Evolutionary conservation across 1,140 invertebrate species (phyloP).

Genomic region (Drosophila navojoa): DNA sequence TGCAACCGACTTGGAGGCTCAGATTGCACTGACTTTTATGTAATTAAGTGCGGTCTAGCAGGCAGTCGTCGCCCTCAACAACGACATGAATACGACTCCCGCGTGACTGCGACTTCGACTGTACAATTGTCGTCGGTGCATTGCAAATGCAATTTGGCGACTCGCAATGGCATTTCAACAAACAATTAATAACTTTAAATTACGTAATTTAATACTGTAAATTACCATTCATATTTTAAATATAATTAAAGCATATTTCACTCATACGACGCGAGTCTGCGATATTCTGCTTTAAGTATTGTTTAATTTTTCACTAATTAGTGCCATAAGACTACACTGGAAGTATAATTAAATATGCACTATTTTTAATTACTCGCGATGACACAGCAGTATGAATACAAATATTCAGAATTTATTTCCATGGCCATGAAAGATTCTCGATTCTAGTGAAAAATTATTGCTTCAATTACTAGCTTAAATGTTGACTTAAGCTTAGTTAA

Average conservation of each 20-base stretch:
- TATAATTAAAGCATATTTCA: background rate
- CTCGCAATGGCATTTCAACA: slow-evolving; percentile 10
- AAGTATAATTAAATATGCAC: no score
- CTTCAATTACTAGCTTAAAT: background rate
- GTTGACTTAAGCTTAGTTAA: slow-evolving; percentile 29
- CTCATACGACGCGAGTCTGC: no score
- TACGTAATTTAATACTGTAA: background rate
- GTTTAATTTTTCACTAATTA: background rate
- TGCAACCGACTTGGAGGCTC: slow-evolving; percentile 56
- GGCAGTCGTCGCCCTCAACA: slow-evolving; percentile 31
- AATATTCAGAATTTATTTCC: no score
- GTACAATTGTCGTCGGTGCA: slow-evolving; percentile 51
- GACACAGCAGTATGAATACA: no score
- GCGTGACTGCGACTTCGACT: slow-evolving; percentile 38
- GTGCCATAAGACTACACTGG: background rate
- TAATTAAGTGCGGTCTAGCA: slow-evolving; percentile 65
- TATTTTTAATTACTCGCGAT: no score
- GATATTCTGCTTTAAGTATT: background rate
- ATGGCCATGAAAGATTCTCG: background rate
- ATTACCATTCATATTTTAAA: background rate
- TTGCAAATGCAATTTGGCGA: slow-evolving; percentile 68
- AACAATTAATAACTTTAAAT: slow-evolving; percentile 19
- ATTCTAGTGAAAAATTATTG: background rate
- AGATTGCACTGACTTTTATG: slow-evolving; percentile 52
- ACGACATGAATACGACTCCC: slow-evolving; percentile 1